These are phyloP conservation scores for Temnothorax nylanderi DNA, from an alignment of 1,140 invertebrate genomes.

Conservation along the genomic window DNA sequence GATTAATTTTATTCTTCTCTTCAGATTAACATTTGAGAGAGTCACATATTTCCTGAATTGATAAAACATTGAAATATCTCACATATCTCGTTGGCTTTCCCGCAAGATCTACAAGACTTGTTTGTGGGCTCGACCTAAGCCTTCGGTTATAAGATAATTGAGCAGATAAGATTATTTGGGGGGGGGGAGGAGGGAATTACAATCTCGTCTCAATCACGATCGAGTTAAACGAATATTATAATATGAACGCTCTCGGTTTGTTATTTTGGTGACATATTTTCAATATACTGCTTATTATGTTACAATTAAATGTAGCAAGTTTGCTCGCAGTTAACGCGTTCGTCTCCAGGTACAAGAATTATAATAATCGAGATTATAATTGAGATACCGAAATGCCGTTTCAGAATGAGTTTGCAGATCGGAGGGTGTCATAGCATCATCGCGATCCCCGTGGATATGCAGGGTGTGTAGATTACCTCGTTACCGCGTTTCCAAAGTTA, in stretches of 20 bases:
- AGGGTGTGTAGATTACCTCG: conserved; percentile 62
- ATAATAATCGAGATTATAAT: conserved; percentile 28
- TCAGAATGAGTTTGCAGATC: conserved; percentile 1
- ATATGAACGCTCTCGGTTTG: not conserved
- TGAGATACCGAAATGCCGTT: not conserved
- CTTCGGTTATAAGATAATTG: not conserved
- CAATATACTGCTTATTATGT: not conserved
- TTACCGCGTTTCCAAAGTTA: conserved; percentile 66
- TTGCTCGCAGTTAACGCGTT: not conserved
- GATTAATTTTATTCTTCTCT: not conserved
- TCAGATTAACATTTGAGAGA: not conserved
- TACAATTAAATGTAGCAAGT: not conserved
- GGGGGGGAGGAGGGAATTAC: not conserved
- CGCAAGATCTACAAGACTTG: not conserved
- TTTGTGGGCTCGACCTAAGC: not conserved
- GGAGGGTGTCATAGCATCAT: conserved; percentile 2
- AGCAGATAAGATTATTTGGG: not conserved
- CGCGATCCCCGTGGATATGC: conserved; percentile 36
- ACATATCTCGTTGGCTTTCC: not conserved
- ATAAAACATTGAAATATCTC: not conserved
- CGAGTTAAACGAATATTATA: not conserved
- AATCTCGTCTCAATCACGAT: not conserved
- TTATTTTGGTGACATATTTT: not conserved
- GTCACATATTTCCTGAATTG: not conserved
- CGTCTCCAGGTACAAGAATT: not conserved